A percentile compares a stretch with the other conserved stretches of the same genome.
Conservation (phyloP, 64 coral and sea anemone genomes). For the Hydrozoanthus tunicans region DNA sequence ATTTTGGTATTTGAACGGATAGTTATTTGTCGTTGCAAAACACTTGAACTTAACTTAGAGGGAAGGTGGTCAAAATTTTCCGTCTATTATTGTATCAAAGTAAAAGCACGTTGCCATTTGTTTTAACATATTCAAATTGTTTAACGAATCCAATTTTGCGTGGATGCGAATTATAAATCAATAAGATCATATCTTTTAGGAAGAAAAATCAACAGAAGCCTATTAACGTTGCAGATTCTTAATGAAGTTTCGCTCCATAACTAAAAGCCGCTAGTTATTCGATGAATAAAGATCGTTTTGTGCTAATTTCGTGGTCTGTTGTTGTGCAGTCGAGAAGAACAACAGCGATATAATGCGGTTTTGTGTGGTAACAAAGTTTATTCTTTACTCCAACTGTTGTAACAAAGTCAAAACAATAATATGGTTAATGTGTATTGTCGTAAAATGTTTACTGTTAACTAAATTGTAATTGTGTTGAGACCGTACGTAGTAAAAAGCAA, state of each 20-base stretch:
- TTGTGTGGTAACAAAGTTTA: conserved; percentile 11
- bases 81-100: conserved; percentile 26
- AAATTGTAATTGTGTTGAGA: neutral
- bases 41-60: neutral
- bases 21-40: too few species aligned
- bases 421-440: conserved; percentile 10
- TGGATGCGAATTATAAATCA: conserved; percentile 49
- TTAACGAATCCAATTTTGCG: conserved; percentile 50
- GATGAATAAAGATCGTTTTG: conserved; percentile 1
- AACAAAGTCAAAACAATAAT: conserved; percentile 33
- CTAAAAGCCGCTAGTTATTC: conserved; percentile 28
- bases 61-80: neutral
- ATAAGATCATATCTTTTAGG: conserved; percentile 55
- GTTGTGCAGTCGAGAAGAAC: neutral
- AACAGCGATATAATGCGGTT: conserved; percentile 30
- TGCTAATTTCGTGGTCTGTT: conserved; percentile 5
- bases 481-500: neutral
- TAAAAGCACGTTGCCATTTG: conserved; percentile 32
- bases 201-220: conserved; percentile 53
- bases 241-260: conserved; percentile 45
- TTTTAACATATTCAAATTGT: conserved; percentile 50
- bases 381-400: conserved; percentile 19
- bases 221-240: conserved; percentile 36
- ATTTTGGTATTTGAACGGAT: neutral
- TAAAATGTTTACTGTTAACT: neutral